These are phyloP conservation scores for Chaenogobius annularis DNA, from an alignment of 2,113 vertebrate genomes.

Conservation along the genomic window DNA sequence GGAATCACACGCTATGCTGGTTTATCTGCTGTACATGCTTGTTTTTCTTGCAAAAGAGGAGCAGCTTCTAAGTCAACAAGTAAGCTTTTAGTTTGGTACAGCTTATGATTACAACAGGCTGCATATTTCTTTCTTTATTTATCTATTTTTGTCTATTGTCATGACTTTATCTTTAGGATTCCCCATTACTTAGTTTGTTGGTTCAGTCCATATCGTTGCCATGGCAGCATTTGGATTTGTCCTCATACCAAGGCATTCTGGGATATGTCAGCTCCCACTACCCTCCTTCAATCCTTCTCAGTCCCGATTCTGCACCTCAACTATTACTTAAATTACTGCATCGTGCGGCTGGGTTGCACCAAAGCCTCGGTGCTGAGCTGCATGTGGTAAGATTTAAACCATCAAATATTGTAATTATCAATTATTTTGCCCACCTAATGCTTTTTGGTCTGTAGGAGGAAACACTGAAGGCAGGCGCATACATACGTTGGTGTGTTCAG, in stretches of 20 bases:
- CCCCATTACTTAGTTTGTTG: slow-evolving; percentile 86
- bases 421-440: background rate
- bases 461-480: slow-evolving; percentile 58
- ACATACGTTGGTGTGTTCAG: slow-evolving; percentile 70
- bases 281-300: slow-evolving; percentile 84
- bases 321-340: slow-evolving; percentile 86
- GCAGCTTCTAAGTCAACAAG: slow-evolving; percentile 80
- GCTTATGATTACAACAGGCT: background rate
- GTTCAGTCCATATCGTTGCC: slow-evolving; percentile 89
- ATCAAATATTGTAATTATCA: background rate
- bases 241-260: slow-evolving; percentile 87
- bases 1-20: slow-evolving; percentile 81
- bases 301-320: slow-evolving; percentile 79
- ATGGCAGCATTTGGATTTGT: slow-evolving; percentile 89
- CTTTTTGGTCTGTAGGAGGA: slow-evolving; percentile 54
- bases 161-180: slow-evolving; percentile 78
- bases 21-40: slow-evolving; percentile 93
- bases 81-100: slow-evolving; percentile 58
- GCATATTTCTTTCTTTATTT: background rate
- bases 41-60: slow-evolving; percentile 92
- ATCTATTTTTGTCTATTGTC: background rate
- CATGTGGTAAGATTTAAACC: slow-evolving; percentile 80
- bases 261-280: slow-evolving; percentile 91
- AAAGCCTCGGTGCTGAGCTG: slow-evolving; percentile 69
- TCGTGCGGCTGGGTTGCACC: slow-evolving; percentile 86